Evolutionary conservation across 2,888 invertebrate genomes (phyloP).

Genomic region (Temnothorax ravouxi): DNA sequence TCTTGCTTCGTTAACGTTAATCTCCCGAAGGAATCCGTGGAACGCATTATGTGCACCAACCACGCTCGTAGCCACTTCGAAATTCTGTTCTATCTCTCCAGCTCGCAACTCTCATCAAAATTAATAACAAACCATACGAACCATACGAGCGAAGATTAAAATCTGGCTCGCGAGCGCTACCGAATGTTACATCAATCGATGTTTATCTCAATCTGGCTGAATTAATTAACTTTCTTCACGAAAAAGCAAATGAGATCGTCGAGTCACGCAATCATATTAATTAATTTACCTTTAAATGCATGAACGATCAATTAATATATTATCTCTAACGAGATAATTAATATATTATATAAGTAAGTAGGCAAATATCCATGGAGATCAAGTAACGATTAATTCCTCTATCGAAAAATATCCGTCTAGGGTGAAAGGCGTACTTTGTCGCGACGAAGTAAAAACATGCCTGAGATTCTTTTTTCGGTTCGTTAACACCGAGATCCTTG

Average conservation of each 20-base stretch:
- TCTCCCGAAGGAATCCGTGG: constrained; percentile 49
- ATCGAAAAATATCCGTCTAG: neutral
- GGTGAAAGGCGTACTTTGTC: neutral
- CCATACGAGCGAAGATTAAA: constrained; percentile 4
- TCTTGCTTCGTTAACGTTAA: constrained; percentile 52
- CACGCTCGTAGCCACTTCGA: constrained; percentile 42
- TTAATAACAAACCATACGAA: constrained; percentile 32
- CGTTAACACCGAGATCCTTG: neutral
- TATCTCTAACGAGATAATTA: neutral
- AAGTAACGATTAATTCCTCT: constrained; percentile 1
- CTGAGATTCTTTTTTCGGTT: constrained; percentile 14
- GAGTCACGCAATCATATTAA: neutral
- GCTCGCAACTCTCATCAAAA: constrained; percentile 36
- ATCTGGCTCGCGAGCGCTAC: neutral
- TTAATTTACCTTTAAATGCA: constrained; percentile 3
- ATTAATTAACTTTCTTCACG: constrained; percentile 10
- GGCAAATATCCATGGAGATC: neutral
- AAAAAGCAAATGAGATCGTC: neutral
- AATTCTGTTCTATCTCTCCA: constrained; percentile 49
- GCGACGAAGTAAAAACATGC: neutral
- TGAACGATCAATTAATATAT: constrained; percentile 1
- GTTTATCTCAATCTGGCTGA: neutral
- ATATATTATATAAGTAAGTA: too few relatives aligned
- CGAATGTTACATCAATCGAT: neutral
- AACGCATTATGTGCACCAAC: constrained; percentile 43